Conservation (phyloP, 2,797 vertebrate species). For the Crypturellus tataupa region DNA sequence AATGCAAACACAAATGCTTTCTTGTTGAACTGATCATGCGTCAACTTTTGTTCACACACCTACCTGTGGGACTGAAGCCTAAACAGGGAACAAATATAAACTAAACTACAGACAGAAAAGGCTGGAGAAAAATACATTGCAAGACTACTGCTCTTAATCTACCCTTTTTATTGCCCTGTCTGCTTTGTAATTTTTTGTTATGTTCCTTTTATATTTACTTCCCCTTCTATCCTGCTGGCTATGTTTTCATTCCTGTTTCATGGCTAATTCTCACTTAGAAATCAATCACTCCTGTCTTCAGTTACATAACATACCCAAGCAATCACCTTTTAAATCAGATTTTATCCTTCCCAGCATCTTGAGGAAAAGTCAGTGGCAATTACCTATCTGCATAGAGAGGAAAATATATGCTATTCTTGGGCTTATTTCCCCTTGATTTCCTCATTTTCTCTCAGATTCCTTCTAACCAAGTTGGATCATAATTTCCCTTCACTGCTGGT, state of each 20-base stretch:
- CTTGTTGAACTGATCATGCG: slow-evolving; percentile 20
- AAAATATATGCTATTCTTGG: background rate
- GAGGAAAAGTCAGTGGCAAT: background rate
- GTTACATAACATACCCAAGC: background rate
- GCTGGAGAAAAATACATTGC: background rate
- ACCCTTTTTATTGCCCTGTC: background rate
- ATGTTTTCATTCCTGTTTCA: background rate
- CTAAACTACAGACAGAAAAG: background rate
- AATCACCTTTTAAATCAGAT: background rate
- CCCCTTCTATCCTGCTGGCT: background rate
- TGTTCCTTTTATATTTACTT: background rate
- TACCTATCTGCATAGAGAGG: background rate
- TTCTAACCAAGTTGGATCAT: background rate
- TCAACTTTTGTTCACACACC: slow-evolving; percentile 37
- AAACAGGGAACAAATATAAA: background rate
- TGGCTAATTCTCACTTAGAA: background rate
- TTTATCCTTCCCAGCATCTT: background rate
- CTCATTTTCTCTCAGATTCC: background rate
- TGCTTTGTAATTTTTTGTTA: background rate
- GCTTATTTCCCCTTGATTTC: background rate
- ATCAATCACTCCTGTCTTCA: background rate
- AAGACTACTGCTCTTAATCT: rapidly evolving
- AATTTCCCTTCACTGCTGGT: slow-evolving; percentile 7
- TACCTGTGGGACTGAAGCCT: background rate
- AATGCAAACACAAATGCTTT: slow-evolving; percentile 35